Conservation (phyloP, 2,113 vertebrate species). For the Ciconia boyciana region DNA sequence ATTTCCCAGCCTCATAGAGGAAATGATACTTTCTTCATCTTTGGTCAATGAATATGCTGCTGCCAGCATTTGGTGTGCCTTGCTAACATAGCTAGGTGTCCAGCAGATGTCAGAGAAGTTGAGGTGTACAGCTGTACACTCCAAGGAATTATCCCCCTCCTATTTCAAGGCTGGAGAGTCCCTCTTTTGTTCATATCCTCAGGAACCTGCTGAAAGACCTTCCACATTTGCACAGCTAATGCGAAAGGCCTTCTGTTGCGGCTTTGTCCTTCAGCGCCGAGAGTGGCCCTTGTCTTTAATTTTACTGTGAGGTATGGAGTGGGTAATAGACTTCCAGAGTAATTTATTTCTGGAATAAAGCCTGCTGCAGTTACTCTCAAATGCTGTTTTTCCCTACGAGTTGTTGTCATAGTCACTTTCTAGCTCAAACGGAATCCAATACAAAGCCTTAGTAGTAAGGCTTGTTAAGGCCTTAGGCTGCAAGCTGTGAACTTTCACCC, state of each 20-base stretch:
- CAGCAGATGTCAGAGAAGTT: background rate
- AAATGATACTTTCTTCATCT: background rate
- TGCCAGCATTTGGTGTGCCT: background rate
- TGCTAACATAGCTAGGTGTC: background rate
- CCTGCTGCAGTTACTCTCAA: background rate
- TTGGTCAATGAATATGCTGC: background rate
- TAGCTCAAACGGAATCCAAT: no score
- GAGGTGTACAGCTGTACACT: background rate
- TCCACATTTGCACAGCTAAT: background rate
- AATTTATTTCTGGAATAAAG: background rate
- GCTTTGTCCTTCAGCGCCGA: background rate
- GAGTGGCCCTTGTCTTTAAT: background rate
- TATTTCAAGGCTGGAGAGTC: background rate
- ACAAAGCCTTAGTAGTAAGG: no score
- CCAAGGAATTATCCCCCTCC: background rate
- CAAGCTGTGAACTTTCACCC: no score
- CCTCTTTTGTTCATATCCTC: background rate
- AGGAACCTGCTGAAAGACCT: background rate
- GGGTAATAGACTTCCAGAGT: background rate
- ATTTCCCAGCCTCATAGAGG: background rate
- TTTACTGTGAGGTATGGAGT: background rate
- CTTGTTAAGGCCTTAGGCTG: no score
- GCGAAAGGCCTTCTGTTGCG: fast-evolving
- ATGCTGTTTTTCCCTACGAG: background rate
- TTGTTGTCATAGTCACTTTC: background rate